phyloP scores from a whole-genome alignment of 2,888 invertebrate species.

The Raillietiella orientalis region DNA sequence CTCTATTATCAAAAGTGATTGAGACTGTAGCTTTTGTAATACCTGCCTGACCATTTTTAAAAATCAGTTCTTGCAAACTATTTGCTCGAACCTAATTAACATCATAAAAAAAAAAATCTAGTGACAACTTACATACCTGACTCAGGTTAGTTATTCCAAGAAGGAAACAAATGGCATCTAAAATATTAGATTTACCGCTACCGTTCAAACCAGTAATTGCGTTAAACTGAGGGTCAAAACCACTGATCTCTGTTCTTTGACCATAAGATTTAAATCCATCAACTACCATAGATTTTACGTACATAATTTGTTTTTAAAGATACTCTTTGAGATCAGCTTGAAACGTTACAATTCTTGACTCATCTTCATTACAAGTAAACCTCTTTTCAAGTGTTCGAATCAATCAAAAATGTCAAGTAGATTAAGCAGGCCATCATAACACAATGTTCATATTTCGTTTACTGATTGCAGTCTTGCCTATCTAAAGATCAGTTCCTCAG shows the following conservation, averaged over 20 bases:
- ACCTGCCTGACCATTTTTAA: slow-evolving; percentile 86
- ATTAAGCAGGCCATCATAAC: too few species aligned
- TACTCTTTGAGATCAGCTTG: too few species aligned
- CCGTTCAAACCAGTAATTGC: slow-evolving; percentile 96
- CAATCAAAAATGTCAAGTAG: too few species aligned
- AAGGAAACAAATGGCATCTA: slow-evolving; percentile 92
- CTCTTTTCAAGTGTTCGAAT: too few species aligned
- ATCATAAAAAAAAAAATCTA: slow-evolving; percentile 2
- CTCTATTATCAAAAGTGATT: slow-evolving; percentile 71
- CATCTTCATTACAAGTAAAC: too few species aligned
- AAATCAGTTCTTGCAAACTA: slow-evolving; percentile 78
- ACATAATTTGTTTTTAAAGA: too few species aligned
- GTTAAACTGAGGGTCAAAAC: slow-evolving; percentile 80
- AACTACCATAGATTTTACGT: slow-evolving; percentile 59
- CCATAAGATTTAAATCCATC: slow-evolving; percentile 98
- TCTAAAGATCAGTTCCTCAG: too few species aligned
- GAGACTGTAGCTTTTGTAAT: slow-evolving; percentile 82
- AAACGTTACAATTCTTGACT: too few species aligned
- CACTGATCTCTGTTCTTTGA: slow-evolving; percentile 54
- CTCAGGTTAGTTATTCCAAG: slow-evolving; percentile 71
- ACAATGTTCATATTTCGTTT: too few species aligned
- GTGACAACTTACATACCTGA: slow-evolving; percentile 27
- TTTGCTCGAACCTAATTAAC: slow-evolving; percentile 45
- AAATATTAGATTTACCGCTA: slow-evolving; percentile 85
- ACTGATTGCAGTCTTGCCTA: too few species aligned